phyloP scores from a whole-genome alignment of 1,140 invertebrate genomes.

The Zaprionus africanus region DNA sequence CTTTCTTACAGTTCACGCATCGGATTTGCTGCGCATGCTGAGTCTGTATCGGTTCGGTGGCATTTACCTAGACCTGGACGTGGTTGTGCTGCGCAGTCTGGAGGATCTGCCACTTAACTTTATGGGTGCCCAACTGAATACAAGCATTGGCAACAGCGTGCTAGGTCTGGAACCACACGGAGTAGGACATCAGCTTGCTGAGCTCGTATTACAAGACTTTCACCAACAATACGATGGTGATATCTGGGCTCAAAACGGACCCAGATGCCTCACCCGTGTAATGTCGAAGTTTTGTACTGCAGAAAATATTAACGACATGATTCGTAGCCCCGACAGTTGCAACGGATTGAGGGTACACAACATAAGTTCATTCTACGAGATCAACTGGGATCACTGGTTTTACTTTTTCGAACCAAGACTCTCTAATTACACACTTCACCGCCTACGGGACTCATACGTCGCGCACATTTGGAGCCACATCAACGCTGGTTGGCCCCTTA shows the following conservation, averaged over 20 bases:
- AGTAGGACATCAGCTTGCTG: constrained; percentile 86
- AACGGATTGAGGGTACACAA: background rate
- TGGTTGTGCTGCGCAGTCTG: constrained; percentile 88
- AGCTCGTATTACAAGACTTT: constrained; percentile 86
- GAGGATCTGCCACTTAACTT: constrained; percentile 87
- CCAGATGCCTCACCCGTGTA: constrained; percentile 52
- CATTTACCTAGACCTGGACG: constrained; percentile 91
- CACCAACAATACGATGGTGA: constrained; percentile 86
- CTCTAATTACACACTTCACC: background rate
- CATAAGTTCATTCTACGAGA: constrained; percentile 3
- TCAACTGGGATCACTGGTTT: background rate
- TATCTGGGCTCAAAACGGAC: constrained; percentile 90
- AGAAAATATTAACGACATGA: background rate
- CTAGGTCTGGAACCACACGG: constrained; percentile 86
- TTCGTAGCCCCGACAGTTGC: background rate
- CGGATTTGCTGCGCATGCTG: constrained; percentile 86
- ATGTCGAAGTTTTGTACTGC: background rate
- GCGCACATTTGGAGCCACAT: background rate
- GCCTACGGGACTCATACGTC: background rate
- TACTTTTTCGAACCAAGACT: constrained; percentile 1
- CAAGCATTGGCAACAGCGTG: constrained; percentile 87
- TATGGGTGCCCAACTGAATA: constrained; percentile 85
- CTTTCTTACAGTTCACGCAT: constrained; percentile 8
- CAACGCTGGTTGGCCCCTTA: background rate
- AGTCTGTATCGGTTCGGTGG: constrained; percentile 91